Evolutionary conservation across 2,888 invertebrate genomes (phyloP), one percentile per base, ranked within the genome.

Genomic region (Atrina japonica): DNA sequence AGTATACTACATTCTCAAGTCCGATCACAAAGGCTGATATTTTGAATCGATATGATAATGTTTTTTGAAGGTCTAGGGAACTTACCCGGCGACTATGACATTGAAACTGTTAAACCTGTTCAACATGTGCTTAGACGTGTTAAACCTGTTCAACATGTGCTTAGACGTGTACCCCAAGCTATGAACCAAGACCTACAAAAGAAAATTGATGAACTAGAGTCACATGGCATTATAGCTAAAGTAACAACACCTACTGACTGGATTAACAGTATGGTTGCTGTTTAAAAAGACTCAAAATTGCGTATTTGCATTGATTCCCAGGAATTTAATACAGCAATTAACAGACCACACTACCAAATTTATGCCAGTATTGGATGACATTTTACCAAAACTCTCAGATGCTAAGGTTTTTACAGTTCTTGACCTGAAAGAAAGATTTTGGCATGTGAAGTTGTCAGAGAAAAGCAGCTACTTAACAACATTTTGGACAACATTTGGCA

Each of bases 361-460:
- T n/a, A n/a, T 80, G 50, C 78, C 80, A 9, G 66, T 66, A 0
- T 41, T 82, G 2, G 76, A 77, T 16, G 82, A 82, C 23, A 45
- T 82, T 1, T 45, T 80, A 23, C 80, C 76, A 30, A 61, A 78
- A 14, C 21, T 79, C 6, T 3, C 66, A 3, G 69, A 68, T 21
- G 80, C 78, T 2, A 77, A 83, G 58, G 73, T 81, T 16, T 83
- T 79, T 56, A 66, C 61, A 11, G 66, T 68, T 3, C 14, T 75
- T 6, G 80, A 81, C 47, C 66, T 70, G 2, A 68, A 65, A 49
- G 52, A 74, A 27, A 75, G 75, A 23, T 79, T 68, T 41, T 76
- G 69, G 69, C 74, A 77, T 11, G 49, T 72, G 21, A 59, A 55
- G 43, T 43, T 78, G 3, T 71, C 75, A 45, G 65, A 77, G 9